Evolutionary conservation across 2,113 vertebrate genomes (phyloP).

Genomic region (Pomatorhinus ruficollis): DNA sequence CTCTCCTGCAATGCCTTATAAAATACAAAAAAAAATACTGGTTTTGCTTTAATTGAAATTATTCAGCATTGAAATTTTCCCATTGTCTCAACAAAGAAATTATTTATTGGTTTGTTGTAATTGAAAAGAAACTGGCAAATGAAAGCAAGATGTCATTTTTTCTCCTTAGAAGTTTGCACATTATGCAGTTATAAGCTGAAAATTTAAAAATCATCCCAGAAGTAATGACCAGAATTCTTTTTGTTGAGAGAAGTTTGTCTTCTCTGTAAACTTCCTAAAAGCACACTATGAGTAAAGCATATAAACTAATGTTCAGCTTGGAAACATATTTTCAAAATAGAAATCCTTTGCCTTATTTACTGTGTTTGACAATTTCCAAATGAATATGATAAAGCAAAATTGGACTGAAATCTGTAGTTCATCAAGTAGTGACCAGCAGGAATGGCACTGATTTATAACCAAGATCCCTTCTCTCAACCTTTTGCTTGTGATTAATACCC

Average conservation of each 20-base stretch:
- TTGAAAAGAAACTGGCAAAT: background rate
- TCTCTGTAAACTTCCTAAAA: background rate
- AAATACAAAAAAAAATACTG: background rate
- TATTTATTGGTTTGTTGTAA: background rate
- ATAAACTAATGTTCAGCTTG: background rate
- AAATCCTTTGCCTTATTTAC: background rate
- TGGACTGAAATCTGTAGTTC: background rate
- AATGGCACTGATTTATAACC: background rate
- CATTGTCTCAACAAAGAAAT: background rate
- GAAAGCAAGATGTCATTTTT: background rate
- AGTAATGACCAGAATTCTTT: background rate
- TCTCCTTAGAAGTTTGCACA: background rate
- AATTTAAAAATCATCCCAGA: background rate
- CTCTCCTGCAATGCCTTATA: background rate
- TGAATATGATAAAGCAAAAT: background rate
- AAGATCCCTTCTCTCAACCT: background rate
- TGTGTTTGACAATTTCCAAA: background rate
- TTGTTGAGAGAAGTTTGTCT: background rate
- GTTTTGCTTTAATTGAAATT: background rate
- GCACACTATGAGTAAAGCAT: background rate
- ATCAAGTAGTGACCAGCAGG: background rate
- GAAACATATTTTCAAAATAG: background rate
- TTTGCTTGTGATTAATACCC: slow-evolving; percentile 36
- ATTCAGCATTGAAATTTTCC: background rate
- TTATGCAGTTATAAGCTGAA: background rate